Evolutionary conservation across 92 coral and sea anemone species (phyloP).

Genomic region (Zoanthus gigantus): DNA sequence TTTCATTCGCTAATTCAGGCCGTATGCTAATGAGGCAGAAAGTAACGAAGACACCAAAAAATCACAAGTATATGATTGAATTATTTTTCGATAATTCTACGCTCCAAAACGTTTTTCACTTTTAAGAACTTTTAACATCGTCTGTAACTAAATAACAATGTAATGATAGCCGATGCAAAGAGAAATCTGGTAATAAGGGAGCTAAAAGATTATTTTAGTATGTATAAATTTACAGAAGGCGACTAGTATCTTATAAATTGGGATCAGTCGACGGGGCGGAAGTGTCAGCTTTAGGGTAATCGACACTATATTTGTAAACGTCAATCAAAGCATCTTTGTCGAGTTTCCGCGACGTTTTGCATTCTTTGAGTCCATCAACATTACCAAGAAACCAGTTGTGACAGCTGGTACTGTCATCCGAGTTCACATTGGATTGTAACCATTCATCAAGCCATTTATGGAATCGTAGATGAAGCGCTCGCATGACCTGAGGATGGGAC

Average conservation of each 20-base stretch:
- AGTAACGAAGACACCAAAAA: too few species aligned
- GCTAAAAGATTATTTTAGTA: not conserved
- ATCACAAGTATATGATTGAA: not conserved
- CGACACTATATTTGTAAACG: conserved; percentile 85
- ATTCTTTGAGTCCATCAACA: conserved; percentile 87
- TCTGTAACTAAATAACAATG: not conserved
- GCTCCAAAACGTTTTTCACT: too few species aligned
- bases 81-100: not conserved
- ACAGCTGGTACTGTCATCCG: conserved; percentile 81
- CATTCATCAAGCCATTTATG: conserved; percentile 88
- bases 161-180: not conserved
- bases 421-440: conserved; percentile 79
- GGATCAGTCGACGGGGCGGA: conserved; percentile 22
- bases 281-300: conserved; percentile 55
- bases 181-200: not conserved
- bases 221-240: conserved; percentile 34
- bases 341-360: conserved; percentile 81
- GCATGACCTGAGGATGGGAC: conserved; percentile 86
- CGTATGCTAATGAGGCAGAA: not conserved
- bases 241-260: conserved; percentile 28
- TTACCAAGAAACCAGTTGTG: conserved; percentile 93
- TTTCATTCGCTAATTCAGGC: too few species aligned
- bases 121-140: not conserved
- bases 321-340: conserved; percentile 72
- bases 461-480: conserved; percentile 83